phyloP scores from a whole-genome alignment of 2,113 vertebrate genomes.

The Oceanites oceanicus region DNA sequence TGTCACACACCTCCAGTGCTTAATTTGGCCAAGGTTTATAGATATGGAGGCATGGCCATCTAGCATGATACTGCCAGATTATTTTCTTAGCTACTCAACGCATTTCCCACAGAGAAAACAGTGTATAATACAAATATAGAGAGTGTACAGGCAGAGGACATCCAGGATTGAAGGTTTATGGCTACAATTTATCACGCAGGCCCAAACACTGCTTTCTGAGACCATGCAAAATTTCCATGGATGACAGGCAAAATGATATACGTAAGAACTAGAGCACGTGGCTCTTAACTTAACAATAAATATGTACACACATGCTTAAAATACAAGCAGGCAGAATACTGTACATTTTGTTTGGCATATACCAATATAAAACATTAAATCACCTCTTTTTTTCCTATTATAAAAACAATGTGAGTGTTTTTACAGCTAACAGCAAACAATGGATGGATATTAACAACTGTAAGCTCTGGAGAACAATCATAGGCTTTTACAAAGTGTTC shows the following conservation, averaged over 20 bases:
- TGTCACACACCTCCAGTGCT: background rate
- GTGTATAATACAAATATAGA: too few species aligned
- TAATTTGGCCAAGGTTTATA: background rate
- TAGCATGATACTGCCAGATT: background rate
- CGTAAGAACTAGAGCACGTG: fast-evolving
- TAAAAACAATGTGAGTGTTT: background rate
- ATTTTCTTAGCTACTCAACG: background rate
- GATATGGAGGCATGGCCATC: background rate
- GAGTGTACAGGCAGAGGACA: fast-evolving
- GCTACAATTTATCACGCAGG: background rate
- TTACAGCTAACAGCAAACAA: constrained; percentile 16
- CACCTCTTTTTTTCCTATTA: background rate
- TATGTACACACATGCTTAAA: background rate
- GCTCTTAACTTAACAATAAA: background rate
- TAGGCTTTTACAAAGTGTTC: background rate
- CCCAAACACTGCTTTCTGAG: background rate
- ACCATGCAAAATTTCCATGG: background rate
- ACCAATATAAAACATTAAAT: background rate
- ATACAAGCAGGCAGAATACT: background rate
- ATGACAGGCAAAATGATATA: fast-evolving
- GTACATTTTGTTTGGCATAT: background rate
- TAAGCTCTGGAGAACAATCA: constrained; percentile 1
- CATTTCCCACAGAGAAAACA: background rate
- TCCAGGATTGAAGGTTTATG: background rate
- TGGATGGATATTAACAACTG: constrained; percentile 22